Evolutionary conservation across 2,888 invertebrate species (phyloP), one percentile per base, ranked within the genome.

Genomic region (Sipunculus nudus): DNA sequence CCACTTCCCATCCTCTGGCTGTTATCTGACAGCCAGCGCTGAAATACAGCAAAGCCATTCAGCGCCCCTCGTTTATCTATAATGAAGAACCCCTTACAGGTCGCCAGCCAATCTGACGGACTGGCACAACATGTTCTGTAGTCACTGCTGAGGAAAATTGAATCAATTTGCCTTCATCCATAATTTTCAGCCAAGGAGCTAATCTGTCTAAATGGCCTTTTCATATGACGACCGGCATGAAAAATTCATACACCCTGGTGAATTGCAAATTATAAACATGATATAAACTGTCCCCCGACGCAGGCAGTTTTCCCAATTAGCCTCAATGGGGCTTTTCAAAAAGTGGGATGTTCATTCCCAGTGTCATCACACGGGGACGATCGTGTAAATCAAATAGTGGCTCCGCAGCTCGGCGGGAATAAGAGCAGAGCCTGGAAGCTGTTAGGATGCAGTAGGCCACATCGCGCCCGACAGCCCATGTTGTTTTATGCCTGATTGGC

Each of bases 141-240:
- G 19, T 52, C n/a, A n/a, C n/a, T 39, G 13, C 26, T 52, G 21
- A 52, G 35, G 52, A 38, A 52, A 52, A 52, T 52, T 52, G 25
- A 52, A 38, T 52, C 52, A 52, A 52, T 52, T 52, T 52, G 52
- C 26, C 10, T 16, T 23, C 26, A 10, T 10, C 23, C 25, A 38
- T 38, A 52, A 52, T 52, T 52, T 26, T 40, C 39, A 26, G 38
- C 28, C 10, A 39, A 28, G 26, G 26, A 25, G 39, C 38, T 52
- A 52, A 52, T 52, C 39, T 13, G 38, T n/a, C 3, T 23, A 10
- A 52, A 39, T 39, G 52, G 23, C 38, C 6, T 28, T 25, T 39
- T 39, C 38, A 39, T 52, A 28, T 39, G 52, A 39, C 13, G 26
- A 3, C 23, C 38, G 10, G 16, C 35, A 52, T 52, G 52, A 52